Base-by-base conservation (phyloP, 92 coral and sea anemone species). In the Palythoa grandis region DNA sequence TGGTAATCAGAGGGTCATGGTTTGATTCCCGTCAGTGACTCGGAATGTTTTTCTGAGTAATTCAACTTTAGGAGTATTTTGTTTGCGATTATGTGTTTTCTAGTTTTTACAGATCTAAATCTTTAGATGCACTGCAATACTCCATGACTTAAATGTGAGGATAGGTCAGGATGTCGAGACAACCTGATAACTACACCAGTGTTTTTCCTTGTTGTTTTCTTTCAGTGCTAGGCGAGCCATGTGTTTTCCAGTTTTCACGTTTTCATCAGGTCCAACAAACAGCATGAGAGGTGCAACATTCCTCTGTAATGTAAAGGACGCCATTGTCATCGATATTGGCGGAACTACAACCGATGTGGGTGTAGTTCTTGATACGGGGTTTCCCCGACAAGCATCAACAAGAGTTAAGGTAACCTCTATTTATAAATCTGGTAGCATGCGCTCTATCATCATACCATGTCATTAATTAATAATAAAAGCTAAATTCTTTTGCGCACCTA, bases 201-300 rank as follows among this genome's bases (percentile, higher is more conserved):
- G 14, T 58, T 67, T 67, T 11, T 58, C 4, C 52, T 17, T 52
- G 9, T 60, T 47, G 58, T 52, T 25, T 43, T 20, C 14, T 70
- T 63, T 22, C 24, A 96, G 98, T 63, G 98, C 96, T 4, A 74
- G 88, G 25, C 91, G 75, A 65, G 91, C 98, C 35, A 76, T 85
- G 19, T 66, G 88, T 50, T 94, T 96, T 48, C 98, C 98, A 11
- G 98, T 96, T 38, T 77, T 96, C 69, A 96, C 98, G 2, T 94
- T 96, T 82, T 91, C 98, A 13, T 96, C 98, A 63, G 98, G 98
- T 11, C 96, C 98, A 57, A 96, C 98, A 16, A 96, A 96, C 91
- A 95, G 98, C 67, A 96, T 96, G 98, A 88, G 98, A 47, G 98
- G 98, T 6, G 98, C 98, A 6, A 95, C 96, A 20, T 94, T 93